phyloP scores from a whole-genome alignment of 2,113 vertebrate genomes.

The Pedetes capensis region DNA sequence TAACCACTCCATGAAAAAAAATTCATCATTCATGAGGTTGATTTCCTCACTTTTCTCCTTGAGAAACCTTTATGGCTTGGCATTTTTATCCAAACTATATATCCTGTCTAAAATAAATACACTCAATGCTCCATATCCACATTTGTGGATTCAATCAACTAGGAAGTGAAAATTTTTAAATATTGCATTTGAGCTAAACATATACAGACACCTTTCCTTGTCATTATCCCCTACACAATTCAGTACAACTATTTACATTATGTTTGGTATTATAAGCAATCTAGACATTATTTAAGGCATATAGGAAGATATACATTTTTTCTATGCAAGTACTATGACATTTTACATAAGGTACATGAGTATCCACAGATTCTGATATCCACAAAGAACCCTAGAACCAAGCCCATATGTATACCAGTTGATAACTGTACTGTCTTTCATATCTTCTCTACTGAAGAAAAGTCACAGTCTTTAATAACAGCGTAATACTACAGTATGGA shows the following conservation, averaged over 20 bases:
- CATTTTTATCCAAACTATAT: not conserved
- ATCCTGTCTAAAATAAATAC: not conserved
- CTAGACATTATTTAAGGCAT: too few relatives aligned
- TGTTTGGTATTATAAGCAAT: too few relatives aligned
- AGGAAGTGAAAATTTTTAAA: not conserved
- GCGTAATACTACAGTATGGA: not conserved
- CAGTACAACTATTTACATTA: too few relatives aligned
- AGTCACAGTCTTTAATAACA: not conserved
- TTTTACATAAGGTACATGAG: too few relatives aligned
- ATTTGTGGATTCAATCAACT: not conserved
- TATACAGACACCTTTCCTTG: too few relatives aligned
- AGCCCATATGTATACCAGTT: not conserved
- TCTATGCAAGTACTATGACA: too few relatives aligned
- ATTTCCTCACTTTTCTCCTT: slow-evolving; percentile 1
- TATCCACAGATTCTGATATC: not conserved
- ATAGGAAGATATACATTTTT: too few relatives aligned
- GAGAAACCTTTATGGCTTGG: not conserved
- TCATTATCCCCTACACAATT: too few relatives aligned
- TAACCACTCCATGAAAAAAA: not conserved
- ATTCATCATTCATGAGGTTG: not conserved
- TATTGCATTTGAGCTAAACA: too few relatives aligned
- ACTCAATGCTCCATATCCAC: not conserved
- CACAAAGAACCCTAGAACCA: not conserved
- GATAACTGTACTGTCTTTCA: not conserved
- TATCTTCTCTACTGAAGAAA: not conserved